Conservation (phyloP, 2,888 invertebrate species). For the Brachyptera putata region DNA sequence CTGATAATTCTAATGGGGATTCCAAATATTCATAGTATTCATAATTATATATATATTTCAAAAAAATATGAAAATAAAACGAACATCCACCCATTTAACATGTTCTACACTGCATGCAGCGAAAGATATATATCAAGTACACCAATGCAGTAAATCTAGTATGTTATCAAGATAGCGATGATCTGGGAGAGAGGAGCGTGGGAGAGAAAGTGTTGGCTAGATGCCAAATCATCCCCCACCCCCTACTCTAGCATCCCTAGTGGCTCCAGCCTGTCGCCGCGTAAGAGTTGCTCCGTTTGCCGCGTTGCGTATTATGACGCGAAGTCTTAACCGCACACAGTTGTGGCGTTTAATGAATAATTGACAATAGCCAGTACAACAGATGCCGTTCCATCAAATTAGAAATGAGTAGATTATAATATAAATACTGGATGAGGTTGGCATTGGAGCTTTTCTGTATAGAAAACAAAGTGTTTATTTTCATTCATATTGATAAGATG, state of each 20-base stretch:
- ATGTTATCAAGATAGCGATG: slow-evolving; percentile 5
- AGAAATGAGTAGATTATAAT: too few relatives aligned
- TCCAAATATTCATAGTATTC: too few relatives aligned
- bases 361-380: background rate
- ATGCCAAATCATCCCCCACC: slow-evolving; percentile 9
- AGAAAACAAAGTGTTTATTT: too few relatives aligned
- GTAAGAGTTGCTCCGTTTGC: background rate
- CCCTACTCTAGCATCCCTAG: slow-evolving; percentile 2
- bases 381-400: slow-evolving; percentile 14
- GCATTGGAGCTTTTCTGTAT: too few relatives aligned
- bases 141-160: background rate
- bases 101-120: background rate
- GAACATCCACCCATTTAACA: too few relatives aligned
- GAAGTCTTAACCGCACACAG: too few relatives aligned
- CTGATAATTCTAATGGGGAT: too few relatives aligned
- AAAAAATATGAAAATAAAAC: too few relatives aligned
- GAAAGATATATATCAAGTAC: slow-evolving; percentile 11
- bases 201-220: slow-evolving; percentile 15
- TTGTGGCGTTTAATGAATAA: slow-evolving; percentile 1
- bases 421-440: too few relatives aligned
- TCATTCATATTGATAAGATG: too few relatives aligned
- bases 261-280: slow-evolving; percentile 21
- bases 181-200: background rate
- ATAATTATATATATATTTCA: too few relatives aligned
- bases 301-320: background rate